Base-by-base conservation (phyloP, 2,888 invertebrate species). In the Drosophila villosipedis region DNA sequence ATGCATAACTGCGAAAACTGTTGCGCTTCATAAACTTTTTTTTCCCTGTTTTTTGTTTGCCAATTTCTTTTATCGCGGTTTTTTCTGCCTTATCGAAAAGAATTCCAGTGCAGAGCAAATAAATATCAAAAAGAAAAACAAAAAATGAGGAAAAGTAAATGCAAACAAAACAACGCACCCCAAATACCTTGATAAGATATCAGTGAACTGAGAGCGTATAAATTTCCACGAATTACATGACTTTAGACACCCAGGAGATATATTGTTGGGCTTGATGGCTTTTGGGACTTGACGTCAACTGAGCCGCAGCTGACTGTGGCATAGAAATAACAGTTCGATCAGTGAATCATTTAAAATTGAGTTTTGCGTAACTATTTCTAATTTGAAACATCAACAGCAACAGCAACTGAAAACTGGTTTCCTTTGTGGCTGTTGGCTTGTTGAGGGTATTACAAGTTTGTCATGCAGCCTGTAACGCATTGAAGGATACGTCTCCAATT, bases 171-270 rank as follows among this genome's bases (percentile, higher is more conserved):
- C 28, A 79, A 63, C 43, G 55, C 60, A 57, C 43, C 30, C 25
- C 54, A 73, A 82, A 82, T 76, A 57, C 62, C 69, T 76, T 72
- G 80, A 88, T 85, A 80, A 85, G 89, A 85, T 86, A 85, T 75
- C 61, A 71, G 59, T 35, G 10, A 30, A 12, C n/a, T 31, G 22
- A 30, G 33, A 28, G 16, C 53, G 16, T 16, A 63, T 41, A 59
- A 53, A 60, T 61, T 73, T 78, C 86, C 47, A 69, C 63, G 89
- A 78, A 86, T 31, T 53, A 43, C 41, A 60, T 37, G 57, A 33
- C 39, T 50, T n/a, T 30, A 39, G 19, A 25, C 65, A 66, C 53
- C 53, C 63, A 50, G 14, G 64, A 59, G 52, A 63, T 55, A 77
- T 49, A 58, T 43, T 53, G 50, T 53, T 54, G 60, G 49, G 55